phyloP scores from a whole-genome alignment of 1,140 invertebrate species.

The Neodiprion pinetum region DNA sequence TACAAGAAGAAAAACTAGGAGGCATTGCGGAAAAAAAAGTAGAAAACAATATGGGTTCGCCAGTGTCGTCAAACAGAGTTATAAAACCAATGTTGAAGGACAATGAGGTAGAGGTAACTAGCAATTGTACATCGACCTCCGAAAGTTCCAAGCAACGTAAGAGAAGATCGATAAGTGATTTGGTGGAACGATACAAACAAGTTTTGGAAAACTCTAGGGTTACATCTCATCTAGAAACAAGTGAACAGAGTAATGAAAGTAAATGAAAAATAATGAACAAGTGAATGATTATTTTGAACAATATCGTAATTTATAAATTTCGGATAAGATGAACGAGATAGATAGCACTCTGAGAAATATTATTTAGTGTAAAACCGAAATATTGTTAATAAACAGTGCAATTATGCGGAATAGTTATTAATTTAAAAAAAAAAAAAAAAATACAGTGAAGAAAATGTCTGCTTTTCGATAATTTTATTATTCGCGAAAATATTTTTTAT shows the following conservation, averaged over 20 bases:
- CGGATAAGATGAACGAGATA: no score
- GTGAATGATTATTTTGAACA: no score
- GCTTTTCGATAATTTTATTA: no score
- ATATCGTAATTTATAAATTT: no score
- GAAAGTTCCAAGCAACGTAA: slow-evolving; percentile 26
- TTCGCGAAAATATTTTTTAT: no score
- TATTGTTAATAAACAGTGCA: no score
- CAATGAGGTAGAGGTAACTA: slow-evolving; percentile 14
- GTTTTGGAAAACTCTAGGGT: slow-evolving; percentile 31
- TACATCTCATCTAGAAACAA: not conserved
- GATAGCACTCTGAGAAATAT: no score
- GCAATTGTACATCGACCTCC: slow-evolving; percentile 21
- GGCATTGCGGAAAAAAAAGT: not conserved
- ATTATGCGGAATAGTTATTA: no score
- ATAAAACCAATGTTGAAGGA: not conserved
- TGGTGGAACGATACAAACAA: slow-evolving; percentile 50
- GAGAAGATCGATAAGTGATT: slow-evolving; percentile 46
- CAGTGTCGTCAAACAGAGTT: not conserved
- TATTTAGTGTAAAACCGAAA: no score
- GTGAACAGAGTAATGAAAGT: not conserved
- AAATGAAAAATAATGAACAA: not conserved
- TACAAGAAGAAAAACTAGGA: not conserved
- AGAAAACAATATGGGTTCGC: not conserved
- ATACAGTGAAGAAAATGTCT: no score
- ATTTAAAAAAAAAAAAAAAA: no score